These are phyloP conservation scores for Azemiops feae DNA, from an alignment of 2,113 vertebrate species.

Conservation along the genomic window DNA sequence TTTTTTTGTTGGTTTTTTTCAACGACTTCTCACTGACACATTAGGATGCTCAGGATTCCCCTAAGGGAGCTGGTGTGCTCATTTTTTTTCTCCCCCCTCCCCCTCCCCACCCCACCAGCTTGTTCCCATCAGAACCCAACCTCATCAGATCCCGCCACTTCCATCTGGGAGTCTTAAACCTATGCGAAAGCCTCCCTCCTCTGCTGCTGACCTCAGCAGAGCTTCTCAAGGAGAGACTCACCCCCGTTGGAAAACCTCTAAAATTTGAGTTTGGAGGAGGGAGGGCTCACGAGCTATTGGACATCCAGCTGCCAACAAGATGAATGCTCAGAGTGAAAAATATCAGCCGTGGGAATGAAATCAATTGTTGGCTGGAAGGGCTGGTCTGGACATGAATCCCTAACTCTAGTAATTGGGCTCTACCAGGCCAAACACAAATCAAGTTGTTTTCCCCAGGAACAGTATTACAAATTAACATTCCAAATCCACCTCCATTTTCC, in stretches of 20 bases:
- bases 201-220: neutral
- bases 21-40: neutral
- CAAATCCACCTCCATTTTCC: neutral
- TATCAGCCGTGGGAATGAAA: constrained; percentile 23
- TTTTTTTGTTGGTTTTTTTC: too few species aligned
- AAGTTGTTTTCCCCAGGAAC: neutral
- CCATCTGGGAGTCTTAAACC: constrained; percentile 9
- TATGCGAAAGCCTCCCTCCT: neutral
- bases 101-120: too few species aligned
- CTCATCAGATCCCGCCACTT: neutral
- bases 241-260: neutral
- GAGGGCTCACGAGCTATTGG: constrained; percentile 18
- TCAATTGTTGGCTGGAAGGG: neutral
- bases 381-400: neutral
- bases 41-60: neutral
- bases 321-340: neutral
- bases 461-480: neutral
- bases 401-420: neutral
- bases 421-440: neutral
- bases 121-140: neutral
- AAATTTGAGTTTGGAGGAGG: constrained; percentile 23
- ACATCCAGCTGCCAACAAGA: neutral
- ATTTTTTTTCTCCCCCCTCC: neutral
- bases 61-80: neutral
- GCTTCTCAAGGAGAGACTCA: constrained; percentile 9